A percentile compares a stretch with the other conserved stretches of the same genome.
Conservation (phyloP, 2,797 vertebrate genomes). For the Phalloptychus januarius region DNA sequence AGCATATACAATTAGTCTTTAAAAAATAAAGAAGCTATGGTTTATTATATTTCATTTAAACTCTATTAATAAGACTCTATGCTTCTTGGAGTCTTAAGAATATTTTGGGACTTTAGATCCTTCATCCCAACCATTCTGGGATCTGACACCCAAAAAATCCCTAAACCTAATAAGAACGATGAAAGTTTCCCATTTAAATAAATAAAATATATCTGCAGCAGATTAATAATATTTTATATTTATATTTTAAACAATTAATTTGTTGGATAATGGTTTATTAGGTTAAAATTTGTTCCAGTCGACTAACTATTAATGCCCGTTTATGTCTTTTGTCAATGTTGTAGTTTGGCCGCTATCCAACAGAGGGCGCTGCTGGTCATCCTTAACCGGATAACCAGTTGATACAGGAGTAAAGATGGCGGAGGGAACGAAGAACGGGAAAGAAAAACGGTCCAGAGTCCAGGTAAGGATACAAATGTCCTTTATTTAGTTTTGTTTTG, state of each 20-base stretch:
- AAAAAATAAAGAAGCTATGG: slow-evolving; percentile 22
- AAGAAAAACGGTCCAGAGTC: background rate
- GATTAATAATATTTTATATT: background rate
- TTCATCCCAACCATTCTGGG: background rate
- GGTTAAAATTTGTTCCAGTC: background rate
- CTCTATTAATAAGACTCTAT: background rate
- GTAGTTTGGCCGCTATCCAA: background rate
- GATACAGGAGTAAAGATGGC: background rate
- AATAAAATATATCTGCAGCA: background rate
- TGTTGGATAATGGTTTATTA: background rate
- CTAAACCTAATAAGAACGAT: background rate
- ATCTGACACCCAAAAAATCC: background rate
- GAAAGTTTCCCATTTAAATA: background rate
- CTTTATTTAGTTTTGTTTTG: background rate
- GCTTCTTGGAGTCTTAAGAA: background rate
- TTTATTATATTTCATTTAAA: background rate
- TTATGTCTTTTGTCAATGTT: background rate
- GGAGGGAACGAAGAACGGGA: background rate
- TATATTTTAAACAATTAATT: background rate
- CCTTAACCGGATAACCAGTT: background rate
- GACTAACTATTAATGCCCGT: background rate
- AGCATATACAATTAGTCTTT: slow-evolving; percentile 44
- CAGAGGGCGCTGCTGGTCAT: background rate
- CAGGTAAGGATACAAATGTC: background rate
- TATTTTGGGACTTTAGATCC: background rate